Conservation (phyloP, 92 coral and sea anemone species). For the Phenganax subtilis region DNA sequence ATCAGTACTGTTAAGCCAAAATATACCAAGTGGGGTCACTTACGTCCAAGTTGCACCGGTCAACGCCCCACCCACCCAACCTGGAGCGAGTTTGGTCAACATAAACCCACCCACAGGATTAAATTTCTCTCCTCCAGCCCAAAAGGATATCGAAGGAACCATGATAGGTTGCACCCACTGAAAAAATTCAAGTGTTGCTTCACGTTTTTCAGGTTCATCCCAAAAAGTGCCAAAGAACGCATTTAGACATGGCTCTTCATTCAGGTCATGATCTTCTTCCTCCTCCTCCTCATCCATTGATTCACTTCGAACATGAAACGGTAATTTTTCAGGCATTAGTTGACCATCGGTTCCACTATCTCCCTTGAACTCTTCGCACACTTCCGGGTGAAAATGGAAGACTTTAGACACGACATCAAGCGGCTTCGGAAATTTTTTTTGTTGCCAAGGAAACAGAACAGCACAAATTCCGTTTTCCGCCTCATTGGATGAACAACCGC, state of each 20-base stretch:
- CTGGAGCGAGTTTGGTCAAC: constrained; percentile 31
- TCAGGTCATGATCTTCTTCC: background rate
- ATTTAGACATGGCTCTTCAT: constrained; percentile 27
- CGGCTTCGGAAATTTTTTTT: constrained; percentile 11
- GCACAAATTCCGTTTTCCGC: constrained; percentile 3
- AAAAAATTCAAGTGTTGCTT: background rate
- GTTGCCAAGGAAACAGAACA: constrained; percentile 31
- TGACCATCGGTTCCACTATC: background rate
- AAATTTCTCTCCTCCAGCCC: constrained; percentile 16
- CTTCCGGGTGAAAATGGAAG: constrained; percentile 35
- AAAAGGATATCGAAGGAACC: constrained; percentile 10
- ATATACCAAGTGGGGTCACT: background rate
- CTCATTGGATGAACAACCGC: constrained; percentile 26
- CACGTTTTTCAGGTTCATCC: background rate
- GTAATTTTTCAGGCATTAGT: background rate
- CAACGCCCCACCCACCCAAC: constrained; percentile 33
- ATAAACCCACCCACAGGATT: constrained; percentile 30
- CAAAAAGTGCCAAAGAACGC: constrained; percentile 5
- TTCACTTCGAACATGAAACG: constrained; percentile 1
- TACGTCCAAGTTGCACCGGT: constrained; percentile 17
- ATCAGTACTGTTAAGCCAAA: background rate
- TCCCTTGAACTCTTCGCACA: background rate
- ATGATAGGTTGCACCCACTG: constrained; percentile 30
- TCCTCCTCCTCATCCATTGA: background rate
- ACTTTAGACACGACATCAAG: background rate